These are phyloP conservation scores for Megaleporinus macrocephalus DNA, from an alignment of 2,113 vertebrate genomes.

Conservation along the genomic window DNA sequence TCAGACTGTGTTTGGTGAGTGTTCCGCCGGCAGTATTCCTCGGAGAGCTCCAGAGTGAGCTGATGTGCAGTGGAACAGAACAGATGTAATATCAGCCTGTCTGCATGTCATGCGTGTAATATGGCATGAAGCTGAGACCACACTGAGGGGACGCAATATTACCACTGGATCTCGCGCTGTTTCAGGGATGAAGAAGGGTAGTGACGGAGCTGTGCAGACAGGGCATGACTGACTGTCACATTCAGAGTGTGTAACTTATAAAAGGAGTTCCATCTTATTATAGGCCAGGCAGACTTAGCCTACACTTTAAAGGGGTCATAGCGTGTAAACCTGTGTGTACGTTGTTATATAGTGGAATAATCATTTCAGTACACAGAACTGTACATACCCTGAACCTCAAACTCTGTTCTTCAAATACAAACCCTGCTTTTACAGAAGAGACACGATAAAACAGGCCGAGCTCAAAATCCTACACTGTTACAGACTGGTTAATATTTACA, in stretches of 20 bases:
- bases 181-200: neutral
- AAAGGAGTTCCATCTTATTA: neutral
- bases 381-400: too few species aligned
- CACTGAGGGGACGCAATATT: neutral
- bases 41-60: neutral
- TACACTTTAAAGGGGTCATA: too few species aligned
- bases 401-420: too few species aligned
- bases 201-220: neutral
- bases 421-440: too few species aligned
- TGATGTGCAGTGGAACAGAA: neutral
- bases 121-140: neutral
- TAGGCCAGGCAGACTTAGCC: too few species aligned
- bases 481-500: too few species aligned
- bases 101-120: neutral
- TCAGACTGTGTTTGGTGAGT: neutral
- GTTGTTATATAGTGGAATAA: too few species aligned
- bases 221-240: neutral
- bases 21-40: neutral
- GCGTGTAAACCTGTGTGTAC: too few species aligned
- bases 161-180: conserved; percentile 4
- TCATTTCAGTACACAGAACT: too few species aligned
- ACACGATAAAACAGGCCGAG: too few species aligned
- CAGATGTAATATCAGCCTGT: neutral
- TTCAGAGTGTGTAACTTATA: neutral
- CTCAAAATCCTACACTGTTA: too few species aligned